Base-by-base conservation (phyloP, 2,113 vertebrate genomes). In the Corythornis madagascariensis region DNA sequence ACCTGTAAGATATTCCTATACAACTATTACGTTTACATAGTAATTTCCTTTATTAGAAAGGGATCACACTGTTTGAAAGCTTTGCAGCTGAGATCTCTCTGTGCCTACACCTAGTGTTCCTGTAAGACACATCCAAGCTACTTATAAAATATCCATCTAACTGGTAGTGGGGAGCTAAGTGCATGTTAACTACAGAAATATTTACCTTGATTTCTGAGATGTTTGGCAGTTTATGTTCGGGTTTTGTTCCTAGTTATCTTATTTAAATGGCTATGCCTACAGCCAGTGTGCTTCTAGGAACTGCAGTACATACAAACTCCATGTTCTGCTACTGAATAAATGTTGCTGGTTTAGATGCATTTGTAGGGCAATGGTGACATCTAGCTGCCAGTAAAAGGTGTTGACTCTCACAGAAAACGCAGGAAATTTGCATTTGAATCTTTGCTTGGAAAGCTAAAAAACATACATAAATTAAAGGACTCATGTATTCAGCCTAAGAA, bases 361-460 rank as follows among this genome's bases (percentile, higher is more conserved):
- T 87, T 28, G 9, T 38, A 57, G 56, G 38, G 83, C 88, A 94
- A 96, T 66, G 75, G 74, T 92, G 96, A 95, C 96, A 95, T 26
- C 96, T 96, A 96, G 95, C n/a, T 83, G 93, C 79, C 88, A 83
- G 50, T 19, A 55, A 40, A 81, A 69, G 59, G 20, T 78, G 12
- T 60, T 43, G 66, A 79, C 28, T 80, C 28, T 33, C 67, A 42
- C 38, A 21, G 52, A 86, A 31, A 40, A 25, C 3, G 40, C 22
- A 1, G 22, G 33, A 79, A 90, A 84, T 45, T 9, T 28, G 59
- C 35, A 45, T n/a, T 73, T 83, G 70, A 71, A 48, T 55, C 42
- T 69, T 50, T 60, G 57, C 64, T 94, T 64, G 64, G 77, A 83
- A 80, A 87, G 35, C 11, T 52, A 38, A 65, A 86, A 63, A 40